Base-by-base conservation (phyloP, 1,140 invertebrate species). In the Orius insidiosus region DNA sequence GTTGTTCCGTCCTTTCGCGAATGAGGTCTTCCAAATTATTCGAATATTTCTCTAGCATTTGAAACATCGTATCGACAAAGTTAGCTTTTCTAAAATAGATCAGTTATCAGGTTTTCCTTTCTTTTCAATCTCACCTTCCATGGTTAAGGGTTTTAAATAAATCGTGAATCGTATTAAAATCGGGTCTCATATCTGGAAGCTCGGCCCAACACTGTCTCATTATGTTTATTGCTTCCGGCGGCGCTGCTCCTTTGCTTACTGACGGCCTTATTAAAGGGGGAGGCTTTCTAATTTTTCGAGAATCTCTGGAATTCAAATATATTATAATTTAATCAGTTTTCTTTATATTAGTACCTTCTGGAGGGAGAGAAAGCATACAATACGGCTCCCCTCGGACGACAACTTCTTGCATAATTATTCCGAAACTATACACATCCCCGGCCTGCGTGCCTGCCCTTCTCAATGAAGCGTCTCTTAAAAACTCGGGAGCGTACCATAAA, bases 31-130 rank as follows among this genome's bases (percentile, higher is more conserved):
- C 87, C 56, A 94, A 64, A 68, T 93, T 90, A 60, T 87, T 90
- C 7, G 86, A 90, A 63, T 94, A 93, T 60, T 92, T 92, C 60
- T 94, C 87, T 48, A 94, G 62, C 85, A 90, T 89, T 72, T 89
- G 83, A 59, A 92, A 92, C 86, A 94, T 92, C 5, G 85, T 90
- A 60, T 94, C 88, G n/a, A 93, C 85, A 55, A 94, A 89, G 61
- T 92, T 92, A 1, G 86, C 81, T 66, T 93, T 93, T 52, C 88
- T 85, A 63, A 37, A n/a, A n/a, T n/a, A 52, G 48, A 40, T 6
- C 5, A 18, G 14, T 15, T 36, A 11, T 36, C n/a, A n/a, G n/a
- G n/a, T n/a, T n/a, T n/a, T n/a, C n/a, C n/a, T n/a, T n/a, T n/a
- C n/a, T n/a, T n/a, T n/a, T n/a, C n/a, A n/a, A n/a, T n/a, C n/a